Percentiles rank a stretch among this genome's conserved stretches.
These are phyloP conservation scores for Eriocheir sinensis DNA, from an alignment of 1,140 invertebrate genomes.

Conservation along the genomic window DNA sequence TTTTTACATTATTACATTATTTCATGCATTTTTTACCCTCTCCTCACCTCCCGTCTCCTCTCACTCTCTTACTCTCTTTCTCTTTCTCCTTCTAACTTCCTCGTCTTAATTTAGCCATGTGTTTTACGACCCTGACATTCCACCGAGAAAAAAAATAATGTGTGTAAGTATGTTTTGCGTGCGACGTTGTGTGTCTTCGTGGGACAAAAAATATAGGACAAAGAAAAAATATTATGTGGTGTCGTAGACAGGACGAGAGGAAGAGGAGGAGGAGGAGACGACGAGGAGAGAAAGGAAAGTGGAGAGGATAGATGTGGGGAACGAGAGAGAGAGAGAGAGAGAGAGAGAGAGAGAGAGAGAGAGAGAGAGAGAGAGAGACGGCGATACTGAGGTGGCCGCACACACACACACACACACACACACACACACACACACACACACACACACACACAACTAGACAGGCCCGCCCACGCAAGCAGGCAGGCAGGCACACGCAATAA, in stretches of 20 bases:
- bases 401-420: neutral
- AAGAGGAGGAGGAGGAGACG: neutral
- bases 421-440: slow-evolving; percentile 55
- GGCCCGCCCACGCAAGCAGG: neutral
- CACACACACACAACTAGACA: slow-evolving; percentile 45
- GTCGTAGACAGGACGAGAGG: neutral
- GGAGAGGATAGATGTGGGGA: neutral
- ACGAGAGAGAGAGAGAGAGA: slow-evolving; percentile 31
- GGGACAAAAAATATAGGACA: no score
- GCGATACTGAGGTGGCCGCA: neutral
- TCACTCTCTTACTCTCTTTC: no score
- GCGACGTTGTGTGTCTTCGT: no score
- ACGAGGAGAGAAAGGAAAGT: neutral
- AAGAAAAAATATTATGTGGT: neutral
- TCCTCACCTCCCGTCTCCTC: no score
- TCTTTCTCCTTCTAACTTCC: no score
- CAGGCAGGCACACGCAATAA: no score
- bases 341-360: slow-evolving; percentile 47
- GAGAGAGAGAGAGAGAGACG: slow-evolving; percentile 51
- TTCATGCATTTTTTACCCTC: no score
- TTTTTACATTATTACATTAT: no score
- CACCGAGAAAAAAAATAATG: no score
- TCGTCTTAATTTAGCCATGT: no score
- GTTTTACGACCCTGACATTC: no score
- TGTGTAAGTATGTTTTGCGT: no score